Evolutionary conservation across 2,797 vertebrate genomes (phyloP).

Genomic region (Orestias chungarensis): DNA sequence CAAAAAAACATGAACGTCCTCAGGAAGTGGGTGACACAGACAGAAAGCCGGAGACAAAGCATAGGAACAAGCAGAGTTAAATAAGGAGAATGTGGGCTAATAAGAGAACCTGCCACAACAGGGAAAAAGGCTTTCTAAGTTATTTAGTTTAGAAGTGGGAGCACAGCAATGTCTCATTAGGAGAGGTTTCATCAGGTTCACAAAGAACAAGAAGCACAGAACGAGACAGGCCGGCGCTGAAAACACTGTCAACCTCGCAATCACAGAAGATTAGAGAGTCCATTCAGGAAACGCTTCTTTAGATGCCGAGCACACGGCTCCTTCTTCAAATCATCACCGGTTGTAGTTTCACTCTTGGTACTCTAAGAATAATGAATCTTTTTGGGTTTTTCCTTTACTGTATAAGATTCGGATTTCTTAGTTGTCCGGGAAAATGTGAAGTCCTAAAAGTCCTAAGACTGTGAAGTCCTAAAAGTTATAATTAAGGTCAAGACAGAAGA

Average conservation of each 20-base stretch:
- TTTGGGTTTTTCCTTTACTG: slow-evolving; percentile 1
- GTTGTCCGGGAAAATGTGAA: not conserved
- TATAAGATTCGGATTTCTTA: not conserved
- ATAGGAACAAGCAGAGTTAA: slow-evolving; percentile 18
- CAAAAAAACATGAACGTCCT: slow-evolving; percentile 17
- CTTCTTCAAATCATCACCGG: slow-evolving; percentile 17
- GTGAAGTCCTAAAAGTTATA: too few species aligned
- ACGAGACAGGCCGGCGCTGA: slow-evolving; percentile 5
- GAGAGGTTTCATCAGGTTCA: slow-evolving; percentile 42
- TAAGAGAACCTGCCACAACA: slow-evolving; percentile 29
- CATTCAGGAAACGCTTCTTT: slow-evolving; percentile 19
- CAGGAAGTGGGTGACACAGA: slow-evolving; percentile 18
- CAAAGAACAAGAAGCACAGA: slow-evolving; percentile 24
- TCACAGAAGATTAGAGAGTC: slow-evolving; percentile 36
- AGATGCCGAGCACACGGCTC: slow-evolving; percentile 13
- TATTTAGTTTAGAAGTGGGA: slow-evolving; percentile 32
- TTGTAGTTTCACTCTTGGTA: not conserved
- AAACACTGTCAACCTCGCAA: slow-evolving; percentile 31
- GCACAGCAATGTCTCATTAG: slow-evolving; percentile 55
- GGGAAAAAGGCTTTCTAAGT: slow-evolving; percentile 17
- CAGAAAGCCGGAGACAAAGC: not conserved
- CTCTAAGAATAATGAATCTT: not conserved
- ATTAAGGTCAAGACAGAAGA: not conserved
- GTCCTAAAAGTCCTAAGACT: not conserved
- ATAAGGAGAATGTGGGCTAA: slow-evolving; percentile 36